Base-by-base conservation (phyloP, 2,888 invertebrate genomes). In the Biston stratarius region DNA sequence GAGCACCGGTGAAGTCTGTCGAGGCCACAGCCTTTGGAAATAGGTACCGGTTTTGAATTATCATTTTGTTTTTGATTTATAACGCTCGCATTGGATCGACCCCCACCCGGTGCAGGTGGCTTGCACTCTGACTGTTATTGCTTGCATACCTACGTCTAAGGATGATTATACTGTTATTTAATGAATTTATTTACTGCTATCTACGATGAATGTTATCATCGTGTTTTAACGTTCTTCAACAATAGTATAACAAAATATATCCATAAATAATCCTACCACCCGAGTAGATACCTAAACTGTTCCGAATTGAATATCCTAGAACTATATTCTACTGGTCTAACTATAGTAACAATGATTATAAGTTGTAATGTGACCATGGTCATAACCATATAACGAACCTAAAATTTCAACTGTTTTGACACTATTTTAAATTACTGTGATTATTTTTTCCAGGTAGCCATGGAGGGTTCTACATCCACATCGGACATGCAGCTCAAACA, bases 21-120 rank as follows among this genome's bases (percentile, higher is more conserved):
- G 89, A 91, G 89, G 89, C 87, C 88, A 85, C 83, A 86, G 85
- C 80, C 88, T 90, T 92, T 92, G 91, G 80, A 90, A 91, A 88
- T 87, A 92, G 91, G 93, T 93, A 94, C 93, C 92, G 92, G 93
- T 94, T 94, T 92, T 91, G 85, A 85, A 86, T 91, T 91, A 91
- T 92, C 87, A 90, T 92, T 91, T 91, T 90, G 88, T 92, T 92
- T 91, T 92, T 91, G 90, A 92, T 91, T 92, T 92, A 89, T 89
- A 85, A 83, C 85, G 83, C 76, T 59, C 49, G 24, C 48, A 24
- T 6, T 83, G 49, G 80, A 80, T 78, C 74, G 76, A 83, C 80
- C 81, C 80, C 77, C 78, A 66, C 79, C 78, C 78, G 76, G 78
- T 83, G 85, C 86, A 87, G 85, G 80, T 86, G 82, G 77, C 78